Base-by-base conservation (phyloP, 1,140 invertebrate genomes). In the Thaumetopoea pityocampa region DNA sequence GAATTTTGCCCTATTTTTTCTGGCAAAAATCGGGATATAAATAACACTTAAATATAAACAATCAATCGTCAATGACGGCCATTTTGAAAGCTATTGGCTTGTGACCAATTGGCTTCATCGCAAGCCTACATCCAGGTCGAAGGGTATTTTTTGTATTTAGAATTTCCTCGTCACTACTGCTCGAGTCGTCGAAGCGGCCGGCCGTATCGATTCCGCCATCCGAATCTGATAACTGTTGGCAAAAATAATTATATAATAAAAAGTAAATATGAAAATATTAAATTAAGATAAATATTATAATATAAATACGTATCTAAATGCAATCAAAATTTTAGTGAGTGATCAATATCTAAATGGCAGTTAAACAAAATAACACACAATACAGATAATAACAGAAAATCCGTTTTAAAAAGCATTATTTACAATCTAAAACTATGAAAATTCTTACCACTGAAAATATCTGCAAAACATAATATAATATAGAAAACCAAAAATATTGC, bases 121-220 rank as follows among this genome's bases (percentile, higher is more conserved):
- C 62, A 5, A 82, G 57, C 3, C 72, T 57, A 26, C 61, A 66
- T 29, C 65, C 64, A 17, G 50, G 50, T 35, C 59, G 55, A 18
- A 52, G 50, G 8, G 50, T 55, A 37, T 54, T 44, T 55, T 72
- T 71, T 12, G 65, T 57, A 36, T 77, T 68, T 41, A 69, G 26
- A 41, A 82, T 66, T 33, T 79, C 74, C 16, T 82, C 74, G 38
- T 79, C 77, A 64, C 72, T 73, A 54, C 71, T 76, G 56, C 76
- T 79, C 4, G 72, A 77, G 41, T 63, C 70, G 16, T 78, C 64
- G 49, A 62, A 77, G 28, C 49, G 61, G 24, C 55, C 64, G 37
- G 57, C 53, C 48, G 56, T 47, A 14, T 51, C 62, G 16, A 67
- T 49, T 19, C 65, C 70, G 23, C 56, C 63, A 28, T 81, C 77